These are phyloP conservation scores for Diplodus puntazzo DNA, from an alignment of 2,797 vertebrate genomes.

Conservation along the genomic window DNA sequence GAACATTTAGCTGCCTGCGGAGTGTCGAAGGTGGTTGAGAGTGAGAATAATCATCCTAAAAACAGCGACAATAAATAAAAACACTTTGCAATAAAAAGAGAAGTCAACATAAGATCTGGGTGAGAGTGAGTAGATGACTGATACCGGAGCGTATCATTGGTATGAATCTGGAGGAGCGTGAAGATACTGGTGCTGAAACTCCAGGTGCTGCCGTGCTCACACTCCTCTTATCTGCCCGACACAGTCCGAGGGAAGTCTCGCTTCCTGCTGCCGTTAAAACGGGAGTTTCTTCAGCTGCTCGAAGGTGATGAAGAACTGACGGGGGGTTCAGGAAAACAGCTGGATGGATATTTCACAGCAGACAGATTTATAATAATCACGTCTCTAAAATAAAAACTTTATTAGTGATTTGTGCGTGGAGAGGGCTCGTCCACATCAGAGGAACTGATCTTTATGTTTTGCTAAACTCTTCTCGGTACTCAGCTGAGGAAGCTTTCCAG, in stretches of 20 bases:
- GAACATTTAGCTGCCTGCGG: constrained; percentile 66
- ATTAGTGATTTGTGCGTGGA: too few relatives aligned
- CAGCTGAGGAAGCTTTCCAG: too few relatives aligned
- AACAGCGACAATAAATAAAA: constrained; percentile 54
- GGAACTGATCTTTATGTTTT: too few relatives aligned
- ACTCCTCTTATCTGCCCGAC: constrained; percentile 33
- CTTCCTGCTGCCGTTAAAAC: constrained; percentile 81
- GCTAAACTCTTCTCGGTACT: too few relatives aligned
- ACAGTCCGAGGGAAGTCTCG: constrained; percentile 37
- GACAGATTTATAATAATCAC: not conserved
- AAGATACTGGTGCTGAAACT: constrained; percentile 46
- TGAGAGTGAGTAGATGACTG: constrained; percentile 12
- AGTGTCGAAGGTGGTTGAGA: constrained; percentile 22
- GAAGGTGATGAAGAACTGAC: constrained; percentile 97
- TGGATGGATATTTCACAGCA: not conserved
- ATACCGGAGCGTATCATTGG: constrained; percentile 12
- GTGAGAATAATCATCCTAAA: constrained; percentile 1
- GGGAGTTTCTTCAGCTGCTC: constrained; percentile 97
- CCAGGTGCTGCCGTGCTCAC: constrained; percentile 49
- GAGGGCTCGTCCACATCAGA: too few relatives aligned
- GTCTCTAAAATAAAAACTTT: not conserved
- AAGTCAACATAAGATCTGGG: constrained; percentile 16
- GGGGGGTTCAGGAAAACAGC: constrained; percentile 56
- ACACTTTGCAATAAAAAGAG: not conserved
- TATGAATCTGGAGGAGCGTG: constrained; percentile 36